Evolutionary conservation across 2,888 invertebrate species (phyloP).

Genomic region (Cheilosia urbana): DNA sequence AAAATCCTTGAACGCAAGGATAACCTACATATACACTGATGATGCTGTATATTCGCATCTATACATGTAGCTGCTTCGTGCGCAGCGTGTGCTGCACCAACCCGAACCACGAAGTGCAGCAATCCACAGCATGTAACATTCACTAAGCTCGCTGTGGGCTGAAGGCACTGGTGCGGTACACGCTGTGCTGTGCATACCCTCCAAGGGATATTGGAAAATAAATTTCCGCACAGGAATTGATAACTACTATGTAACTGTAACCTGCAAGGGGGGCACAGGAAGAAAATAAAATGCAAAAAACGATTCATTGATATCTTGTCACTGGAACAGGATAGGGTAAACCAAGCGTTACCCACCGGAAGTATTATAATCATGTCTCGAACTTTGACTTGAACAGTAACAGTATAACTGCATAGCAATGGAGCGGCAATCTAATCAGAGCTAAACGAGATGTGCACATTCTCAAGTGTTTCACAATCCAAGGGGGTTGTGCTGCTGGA

Average conservation of each 20-base stretch:
- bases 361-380: constrained; percentile 52
- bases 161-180: constrained; percentile 26
- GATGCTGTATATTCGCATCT: constrained; percentile 19
- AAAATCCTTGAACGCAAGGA: constrained; percentile 74
- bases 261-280: background rate
- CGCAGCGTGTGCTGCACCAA: constrained; percentile 45
- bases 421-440: constrained; percentile 47
- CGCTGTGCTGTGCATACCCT: constrained; percentile 45
- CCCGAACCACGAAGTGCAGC: constrained; percentile 45
- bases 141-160: constrained; percentile 62
- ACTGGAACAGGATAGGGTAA: constrained; percentile 1
- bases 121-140: constrained; percentile 65
- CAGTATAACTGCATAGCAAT: background rate
- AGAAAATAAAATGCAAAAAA: background rate
- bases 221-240: constrained; percentile 71
- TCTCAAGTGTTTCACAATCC: constrained; percentile 53
- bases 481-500: constrained; percentile 26
- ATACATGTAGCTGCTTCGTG: constrained; percentile 38
- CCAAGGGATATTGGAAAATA: constrained; percentile 70
- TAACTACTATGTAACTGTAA: constrained; percentile 47
- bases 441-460: constrained; percentile 66
- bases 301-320: constrained; percentile 12
- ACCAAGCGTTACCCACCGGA: constrained; percentile 8
- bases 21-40: constrained; percentile 57
- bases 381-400: constrained; percentile 45